These are phyloP conservation scores for Thunnus thynnus DNA, from an alignment of 2,113 vertebrate genomes.

Conservation along the genomic window DNA sequence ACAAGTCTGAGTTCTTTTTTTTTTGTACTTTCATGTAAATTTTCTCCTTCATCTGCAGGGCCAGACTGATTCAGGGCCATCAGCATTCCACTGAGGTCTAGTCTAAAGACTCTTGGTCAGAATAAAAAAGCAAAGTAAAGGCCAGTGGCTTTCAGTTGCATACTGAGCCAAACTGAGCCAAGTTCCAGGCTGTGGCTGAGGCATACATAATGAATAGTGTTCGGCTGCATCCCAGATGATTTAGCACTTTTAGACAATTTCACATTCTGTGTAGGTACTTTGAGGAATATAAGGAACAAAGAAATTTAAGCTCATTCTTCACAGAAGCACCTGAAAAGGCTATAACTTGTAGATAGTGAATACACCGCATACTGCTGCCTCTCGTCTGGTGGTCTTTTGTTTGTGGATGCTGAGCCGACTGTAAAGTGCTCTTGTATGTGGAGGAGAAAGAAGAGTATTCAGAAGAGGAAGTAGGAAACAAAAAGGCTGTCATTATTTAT, in stretches of 20 bases:
- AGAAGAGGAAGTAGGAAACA: constrained; percentile 22
- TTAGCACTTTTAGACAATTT: constrained; percentile 44
- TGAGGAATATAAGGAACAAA: constrained; percentile 31
- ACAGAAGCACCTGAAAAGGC: constrained; percentile 38
- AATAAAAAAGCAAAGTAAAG: constrained; percentile 49
- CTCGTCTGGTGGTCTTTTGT: constrained; percentile 48
- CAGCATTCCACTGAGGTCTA: constrained; percentile 19
- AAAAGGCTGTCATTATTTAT: constrained; percentile 7
- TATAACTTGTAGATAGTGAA: constrained; percentile 12
- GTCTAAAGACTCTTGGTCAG: constrained; percentile 21
- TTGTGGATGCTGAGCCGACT: constrained; percentile 20
- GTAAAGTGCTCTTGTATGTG: background rate
- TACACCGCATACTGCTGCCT: constrained; percentile 3
- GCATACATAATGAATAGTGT: constrained; percentile 52
- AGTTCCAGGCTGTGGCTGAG: constrained; percentile 6
- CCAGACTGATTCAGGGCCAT: constrained; percentile 20
- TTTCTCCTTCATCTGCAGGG: background rate
- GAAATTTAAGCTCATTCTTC: constrained; percentile 55
- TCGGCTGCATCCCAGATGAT: constrained; percentile 44
- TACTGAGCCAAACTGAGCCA: constrained; percentile 13
- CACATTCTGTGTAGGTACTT: constrained; percentile 28
- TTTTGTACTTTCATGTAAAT: constrained; percentile 18
- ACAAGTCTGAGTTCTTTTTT: background rate
- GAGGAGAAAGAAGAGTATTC: constrained; percentile 17
- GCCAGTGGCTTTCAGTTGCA: constrained; percentile 29